Percentiles rank a stretch among this genome's conserved stretches.
phyloP scores from a whole-genome alignment of 1,140 invertebrate species.

The Leucophenga varia region DNA sequence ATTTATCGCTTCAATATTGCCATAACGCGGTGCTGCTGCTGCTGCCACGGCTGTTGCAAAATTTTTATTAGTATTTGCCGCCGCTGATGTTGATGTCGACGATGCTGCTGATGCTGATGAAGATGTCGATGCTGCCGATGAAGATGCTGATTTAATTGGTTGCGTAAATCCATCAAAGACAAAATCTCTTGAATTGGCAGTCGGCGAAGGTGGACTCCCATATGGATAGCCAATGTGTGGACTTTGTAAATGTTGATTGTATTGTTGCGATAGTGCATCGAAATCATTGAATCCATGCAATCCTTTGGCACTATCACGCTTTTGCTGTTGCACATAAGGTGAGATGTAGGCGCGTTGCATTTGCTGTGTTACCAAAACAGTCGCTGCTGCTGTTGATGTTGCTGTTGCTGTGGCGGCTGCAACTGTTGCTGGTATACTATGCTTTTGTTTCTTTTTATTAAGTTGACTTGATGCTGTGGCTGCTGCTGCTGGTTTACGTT shows the following conservation, averaged over 20 bases:
- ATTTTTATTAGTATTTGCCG: too few relatives aligned
- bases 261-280: slow-evolving; percentile 47
- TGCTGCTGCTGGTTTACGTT: slow-evolving; percentile 25
- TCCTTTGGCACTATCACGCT: slow-evolving; percentile 45
- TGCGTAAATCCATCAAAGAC: slow-evolving; percentile 5
- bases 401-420: slow-evolving; percentile 2
- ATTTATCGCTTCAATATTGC: slow-evolving; percentile 17
- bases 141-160: slow-evolving; percentile 21
- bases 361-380: slow-evolving; percentile 9
- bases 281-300: slow-evolving; percentile 51
- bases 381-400: slow-evolving; percentile 10
- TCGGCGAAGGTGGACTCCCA: slow-evolving; percentile 47
- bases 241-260: slow-evolving; percentile 44
- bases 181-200: slow-evolving; percentile 37
- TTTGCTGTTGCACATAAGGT: slow-evolving; percentile 47
- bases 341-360: slow-evolving; percentile 27
- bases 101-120: slow-evolving; percentile 8
- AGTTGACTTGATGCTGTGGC: slow-evolving; percentile 20
- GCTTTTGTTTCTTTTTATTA: slow-evolving; percentile 23
- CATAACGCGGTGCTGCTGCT: slow-evolving; percentile 20
- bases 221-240: slow-evolving; percentile 49
- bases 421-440: slow-evolving; percentile 4
- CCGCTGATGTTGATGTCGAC: slow-evolving; percentile 15
- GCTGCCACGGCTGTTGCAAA: slow-evolving; percentile 6
- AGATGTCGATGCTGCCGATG: slow-evolving; percentile 1